Evolutionary conservation across 1,140 invertebrate genomes (phyloP).

Genomic region (Vollenhovia emeryi): DNA sequence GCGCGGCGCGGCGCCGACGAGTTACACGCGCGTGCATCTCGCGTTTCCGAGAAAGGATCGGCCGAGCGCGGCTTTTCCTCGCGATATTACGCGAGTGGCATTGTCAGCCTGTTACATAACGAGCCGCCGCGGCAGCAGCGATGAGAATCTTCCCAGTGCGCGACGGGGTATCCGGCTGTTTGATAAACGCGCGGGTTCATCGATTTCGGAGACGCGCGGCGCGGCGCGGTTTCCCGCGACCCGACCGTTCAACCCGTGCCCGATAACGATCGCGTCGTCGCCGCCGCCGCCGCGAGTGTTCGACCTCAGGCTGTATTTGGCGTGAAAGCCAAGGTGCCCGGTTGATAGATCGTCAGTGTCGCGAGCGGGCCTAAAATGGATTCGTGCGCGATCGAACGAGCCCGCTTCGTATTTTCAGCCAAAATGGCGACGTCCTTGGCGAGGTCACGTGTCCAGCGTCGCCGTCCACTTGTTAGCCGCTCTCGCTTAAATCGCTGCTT

Average conservation of each 20-base stretch:
- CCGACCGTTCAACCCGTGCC: too few relatives aligned
- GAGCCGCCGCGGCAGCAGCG: conserved; percentile 58
- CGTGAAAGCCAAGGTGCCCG: conserved; percentile 43
- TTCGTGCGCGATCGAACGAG: conserved; percentile 19
- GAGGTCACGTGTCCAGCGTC: conserved; percentile 79
- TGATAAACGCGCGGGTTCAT: not conserved
- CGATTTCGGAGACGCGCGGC: not conserved
- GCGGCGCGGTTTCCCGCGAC: not conserved
- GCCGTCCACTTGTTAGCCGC: too few relatives aligned
- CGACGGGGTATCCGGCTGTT: conserved; percentile 20
- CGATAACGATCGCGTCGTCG: conserved; percentile 9
- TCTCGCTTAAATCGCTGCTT: conserved; percentile 18
- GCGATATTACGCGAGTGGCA: conserved; percentile 72
- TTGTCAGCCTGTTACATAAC: conserved; percentile 73
- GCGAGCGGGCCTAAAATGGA: conserved; percentile 44
- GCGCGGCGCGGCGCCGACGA: not conserved
- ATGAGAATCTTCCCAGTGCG: conserved; percentile 75
- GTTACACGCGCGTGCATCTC: conserved; percentile 11
- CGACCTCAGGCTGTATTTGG: conserved; percentile 24
- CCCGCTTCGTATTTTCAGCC: conserved; percentile 69
- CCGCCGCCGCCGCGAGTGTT: not conserved
- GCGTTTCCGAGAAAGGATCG: conserved; percentile 47
- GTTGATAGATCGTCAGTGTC: conserved; percentile 32
- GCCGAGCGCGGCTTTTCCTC: conserved; percentile 60
- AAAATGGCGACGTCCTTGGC: conserved; percentile 82